These are phyloP conservation scores for Brachyopa scutellaris DNA, from an alignment of 2,888 invertebrate species.

Conservation along the genomic window DNA sequence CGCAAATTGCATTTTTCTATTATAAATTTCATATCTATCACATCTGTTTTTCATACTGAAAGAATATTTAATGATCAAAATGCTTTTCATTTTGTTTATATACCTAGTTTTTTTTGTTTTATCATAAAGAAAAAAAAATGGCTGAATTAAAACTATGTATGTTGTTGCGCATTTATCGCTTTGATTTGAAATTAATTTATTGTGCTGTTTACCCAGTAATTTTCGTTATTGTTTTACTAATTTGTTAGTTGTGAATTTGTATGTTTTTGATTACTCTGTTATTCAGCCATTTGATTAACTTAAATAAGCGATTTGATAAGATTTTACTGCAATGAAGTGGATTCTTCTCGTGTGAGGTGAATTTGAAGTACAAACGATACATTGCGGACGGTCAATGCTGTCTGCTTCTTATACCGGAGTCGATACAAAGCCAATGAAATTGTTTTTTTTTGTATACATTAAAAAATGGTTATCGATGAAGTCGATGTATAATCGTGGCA, in stretches of 20 bases:
- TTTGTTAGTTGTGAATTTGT: conserved; percentile 53
- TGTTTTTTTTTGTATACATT: no score
- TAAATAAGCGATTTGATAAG: background rate
- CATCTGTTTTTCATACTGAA: conserved; percentile 30
- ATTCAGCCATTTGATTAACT: conserved; percentile 65
- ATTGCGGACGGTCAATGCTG: no score
- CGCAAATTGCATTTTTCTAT: conserved; percentile 74
- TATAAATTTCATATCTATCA: conserved; percentile 5
- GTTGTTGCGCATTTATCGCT: conserved; percentile 2
- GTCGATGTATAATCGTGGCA: no score
- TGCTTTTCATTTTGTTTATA: conserved; percentile 32
- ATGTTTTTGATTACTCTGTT: conserved; percentile 16
- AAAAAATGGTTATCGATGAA: no score
- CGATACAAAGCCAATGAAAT: no score
- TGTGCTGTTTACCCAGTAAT: conserved; percentile 73
- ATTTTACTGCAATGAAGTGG: conserved; percentile 27
- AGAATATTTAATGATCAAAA: conserved; percentile 45
- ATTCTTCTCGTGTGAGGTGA: no score
- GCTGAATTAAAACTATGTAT: conserved; percentile 62
- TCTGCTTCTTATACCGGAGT: no score
- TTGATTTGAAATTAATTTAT: conserved; percentile 74
- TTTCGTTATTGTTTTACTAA: conserved; percentile 21
- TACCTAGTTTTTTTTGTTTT: conserved; percentile 29
- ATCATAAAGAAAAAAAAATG: no score
- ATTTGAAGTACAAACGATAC: no score